Evolutionary conservation across 1,140 invertebrate genomes (phyloP).

Genomic region (Globodera rostochiensis): DNA sequence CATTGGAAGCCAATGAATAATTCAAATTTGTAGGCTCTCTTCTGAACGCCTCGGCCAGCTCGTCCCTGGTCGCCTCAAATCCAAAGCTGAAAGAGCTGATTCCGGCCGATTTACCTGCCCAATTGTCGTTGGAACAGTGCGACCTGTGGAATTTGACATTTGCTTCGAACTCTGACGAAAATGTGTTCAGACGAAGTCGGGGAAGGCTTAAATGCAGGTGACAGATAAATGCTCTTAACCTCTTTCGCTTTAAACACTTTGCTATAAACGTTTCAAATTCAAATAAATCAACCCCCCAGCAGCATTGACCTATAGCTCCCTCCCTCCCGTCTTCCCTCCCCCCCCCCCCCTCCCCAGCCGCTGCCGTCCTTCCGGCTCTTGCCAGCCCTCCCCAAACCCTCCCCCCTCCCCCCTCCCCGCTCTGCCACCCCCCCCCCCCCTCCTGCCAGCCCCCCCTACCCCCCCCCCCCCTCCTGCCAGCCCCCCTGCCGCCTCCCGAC

Average conservation of each 20-base stretch:
- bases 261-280: too few relatives aligned
- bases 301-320: too few relatives aligned
- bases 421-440: too few relatives aligned
- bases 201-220: constrained; percentile 30
- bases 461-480: too few relatives aligned
- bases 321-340: not conserved
- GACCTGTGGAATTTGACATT: constrained; percentile 32
- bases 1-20: too few relatives aligned
- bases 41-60: not conserved
- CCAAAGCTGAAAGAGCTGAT: constrained; percentile 1
- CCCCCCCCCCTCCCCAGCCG: not conserved
- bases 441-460: too few relatives aligned
- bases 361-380: not conserved
- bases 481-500: too few relatives aligned
- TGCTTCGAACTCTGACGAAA: constrained; percentile 20
- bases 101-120: not conserved
- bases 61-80: not conserved
- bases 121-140: constrained; percentile 13
- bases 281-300: too few relatives aligned
- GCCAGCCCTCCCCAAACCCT: too few relatives aligned
- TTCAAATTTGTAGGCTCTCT: not conserved
- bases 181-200: constrained; percentile 22
- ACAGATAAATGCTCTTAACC: not conserved
- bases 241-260: not conserved
- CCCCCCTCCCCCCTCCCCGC: not conserved